A percentile compares a stretch with the other conserved stretches of the same genome.
Conservation (phyloP, 2,113 vertebrate species). For the Malaclemys terrapin region DNA sequence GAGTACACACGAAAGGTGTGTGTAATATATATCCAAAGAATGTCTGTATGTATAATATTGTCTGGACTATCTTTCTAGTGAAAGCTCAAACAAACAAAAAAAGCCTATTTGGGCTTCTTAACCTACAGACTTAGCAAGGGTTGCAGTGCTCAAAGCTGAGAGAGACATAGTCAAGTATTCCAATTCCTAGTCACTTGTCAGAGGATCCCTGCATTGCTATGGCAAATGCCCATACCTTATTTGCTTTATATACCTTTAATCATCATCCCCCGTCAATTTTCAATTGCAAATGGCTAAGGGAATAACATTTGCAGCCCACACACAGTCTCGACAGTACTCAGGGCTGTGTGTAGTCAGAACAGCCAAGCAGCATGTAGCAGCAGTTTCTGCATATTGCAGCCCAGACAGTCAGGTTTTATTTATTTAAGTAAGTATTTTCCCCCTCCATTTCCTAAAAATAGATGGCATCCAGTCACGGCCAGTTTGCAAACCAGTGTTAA, state of each 20-base stretch:
- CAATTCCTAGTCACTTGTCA: not conserved
- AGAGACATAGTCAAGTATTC: not conserved
- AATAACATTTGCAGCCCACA: conserved; percentile 29
- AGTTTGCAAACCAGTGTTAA: accelerated
- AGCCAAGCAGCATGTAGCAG: not conserved
- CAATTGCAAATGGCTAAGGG: conserved; percentile 22
- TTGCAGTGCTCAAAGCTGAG: not conserved
- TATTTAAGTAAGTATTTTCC: not conserved
- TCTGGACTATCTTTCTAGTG: not conserved
- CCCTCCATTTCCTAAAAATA: not conserved
- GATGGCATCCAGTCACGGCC: not conserved
- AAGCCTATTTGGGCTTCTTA: not conserved
- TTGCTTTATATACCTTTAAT: conserved; percentile 1
- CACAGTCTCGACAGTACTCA: not conserved
- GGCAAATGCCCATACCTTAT: not conserved
- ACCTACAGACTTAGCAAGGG: not conserved
- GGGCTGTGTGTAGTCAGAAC: not conserved
- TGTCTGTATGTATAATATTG: not conserved
- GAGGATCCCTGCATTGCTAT: not conserved
- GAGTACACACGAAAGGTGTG: not conserved
- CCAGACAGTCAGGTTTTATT: not conserved
- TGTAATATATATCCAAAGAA: not conserved
- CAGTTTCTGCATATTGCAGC: not conserved
- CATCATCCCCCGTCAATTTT: not conserved
- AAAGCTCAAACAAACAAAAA: not conserved